Conservation (phyloP, 2,797 vertebrate genomes). For the Alosa sapidissima region DNA sequence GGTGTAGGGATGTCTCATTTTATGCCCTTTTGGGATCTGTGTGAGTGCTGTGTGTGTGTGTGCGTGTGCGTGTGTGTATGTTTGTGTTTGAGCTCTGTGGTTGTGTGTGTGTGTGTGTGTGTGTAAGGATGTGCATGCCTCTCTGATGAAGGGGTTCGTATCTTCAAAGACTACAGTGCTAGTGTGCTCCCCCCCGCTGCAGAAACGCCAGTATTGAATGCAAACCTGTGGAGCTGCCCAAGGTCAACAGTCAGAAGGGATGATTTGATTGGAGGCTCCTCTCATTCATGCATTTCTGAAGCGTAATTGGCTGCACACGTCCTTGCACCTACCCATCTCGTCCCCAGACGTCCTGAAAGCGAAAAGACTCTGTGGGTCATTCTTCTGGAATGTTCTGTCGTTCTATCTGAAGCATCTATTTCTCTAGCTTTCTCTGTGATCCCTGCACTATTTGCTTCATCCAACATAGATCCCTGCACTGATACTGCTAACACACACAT, state of each 20-base stretch:
- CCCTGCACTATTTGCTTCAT: neutral
- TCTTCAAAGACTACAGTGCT: neutral
- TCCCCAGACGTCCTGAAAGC: neutral
- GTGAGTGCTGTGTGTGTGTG: neutral
- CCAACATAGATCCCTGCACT: neutral
- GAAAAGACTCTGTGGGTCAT: neutral
- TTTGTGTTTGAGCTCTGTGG: neutral
- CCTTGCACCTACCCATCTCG: neutral
- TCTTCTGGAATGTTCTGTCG: neutral
- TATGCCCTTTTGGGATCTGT: neutral
- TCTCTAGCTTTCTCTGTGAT: neutral
- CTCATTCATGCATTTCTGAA: neutral
- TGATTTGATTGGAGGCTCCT: slow-evolving; percentile 1
- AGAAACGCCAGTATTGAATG: neutral
- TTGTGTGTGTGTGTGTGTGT: neutral
- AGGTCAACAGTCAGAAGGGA: neutral
- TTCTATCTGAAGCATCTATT: neutral
- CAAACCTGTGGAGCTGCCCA: neutral
- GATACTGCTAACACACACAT: neutral
- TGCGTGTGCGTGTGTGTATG: neutral
- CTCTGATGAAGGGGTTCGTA: neutral
- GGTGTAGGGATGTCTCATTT: neutral
- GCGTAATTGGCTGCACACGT: neutral
- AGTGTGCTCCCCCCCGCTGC: neutral
- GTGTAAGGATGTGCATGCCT: neutral